Conservation (phyloP, 2,888 invertebrate genomes). For the Acanthosoma haemorrhoidale region DNA sequence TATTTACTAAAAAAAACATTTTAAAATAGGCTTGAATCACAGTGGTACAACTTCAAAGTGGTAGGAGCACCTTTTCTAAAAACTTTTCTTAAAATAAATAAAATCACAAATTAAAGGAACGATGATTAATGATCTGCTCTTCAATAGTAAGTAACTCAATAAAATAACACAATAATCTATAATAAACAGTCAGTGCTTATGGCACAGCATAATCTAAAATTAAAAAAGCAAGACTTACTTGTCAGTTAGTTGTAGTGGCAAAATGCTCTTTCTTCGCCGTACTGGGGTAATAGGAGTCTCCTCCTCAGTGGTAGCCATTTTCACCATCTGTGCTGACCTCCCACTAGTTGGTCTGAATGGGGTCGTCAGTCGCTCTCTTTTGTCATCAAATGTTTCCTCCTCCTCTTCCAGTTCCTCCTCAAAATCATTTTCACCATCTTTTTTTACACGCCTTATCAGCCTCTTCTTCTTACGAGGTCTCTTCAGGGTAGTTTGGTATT, state of each 20-base stretch:
- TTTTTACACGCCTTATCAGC: neutral
- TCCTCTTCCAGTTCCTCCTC: constrained; percentile 2
- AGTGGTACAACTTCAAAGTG: no score
- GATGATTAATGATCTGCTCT: no score
- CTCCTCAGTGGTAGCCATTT: constrained; percentile 17
- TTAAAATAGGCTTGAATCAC: no score
- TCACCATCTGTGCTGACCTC: neutral
- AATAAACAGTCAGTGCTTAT: no score
- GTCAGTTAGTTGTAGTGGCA: neutral
- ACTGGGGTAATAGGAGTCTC: neutral
- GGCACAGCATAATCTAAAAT: neutral
- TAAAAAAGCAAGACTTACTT: neutral
- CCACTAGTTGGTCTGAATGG: neutral
- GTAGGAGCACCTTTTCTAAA: no score
- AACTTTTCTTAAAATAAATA: no score
- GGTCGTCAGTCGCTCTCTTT: neutral
- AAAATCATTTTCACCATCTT: neutral
- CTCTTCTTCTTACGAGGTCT: neutral
- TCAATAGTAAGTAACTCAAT: no score
- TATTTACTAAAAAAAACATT: no score
- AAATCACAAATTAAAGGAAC: no score
- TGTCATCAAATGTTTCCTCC: constrained; percentile 3
- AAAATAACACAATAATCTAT: no score
- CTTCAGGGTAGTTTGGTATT: neutral
- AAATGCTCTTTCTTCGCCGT: neutral